Evolutionary conservation across 2,797 vertebrate species (phyloP).

Genomic region (Lacerta agilis): DNA sequence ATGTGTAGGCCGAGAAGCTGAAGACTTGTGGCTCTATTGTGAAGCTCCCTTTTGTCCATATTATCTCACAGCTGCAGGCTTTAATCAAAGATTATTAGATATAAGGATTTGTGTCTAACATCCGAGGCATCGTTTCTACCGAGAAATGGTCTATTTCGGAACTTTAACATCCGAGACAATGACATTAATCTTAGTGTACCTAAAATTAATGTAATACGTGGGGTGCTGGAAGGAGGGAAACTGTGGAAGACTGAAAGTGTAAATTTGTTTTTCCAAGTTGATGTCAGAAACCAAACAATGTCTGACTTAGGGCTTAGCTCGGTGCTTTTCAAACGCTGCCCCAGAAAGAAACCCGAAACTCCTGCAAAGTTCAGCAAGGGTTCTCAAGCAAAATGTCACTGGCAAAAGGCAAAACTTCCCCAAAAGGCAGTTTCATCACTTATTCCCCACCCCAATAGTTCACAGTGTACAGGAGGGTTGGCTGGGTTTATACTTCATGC

Average conservation of each 20-base stretch:
- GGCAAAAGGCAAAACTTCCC: neutral
- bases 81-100: slow-evolving; percentile 70
- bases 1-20: slow-evolving; percentile 66
- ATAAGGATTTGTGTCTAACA: slow-evolving; percentile 48
- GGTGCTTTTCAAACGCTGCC: neutral
- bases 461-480: neutral
- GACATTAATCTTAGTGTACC: slow-evolving; percentile 51
- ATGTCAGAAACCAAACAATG: neutral
- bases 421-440: neutral
- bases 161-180: slow-evolving; percentile 60
- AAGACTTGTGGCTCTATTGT: slow-evolving; percentile 65
- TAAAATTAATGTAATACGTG: slow-evolving; percentile 55
- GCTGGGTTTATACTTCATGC: neutral
- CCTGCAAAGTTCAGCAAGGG: neutral
- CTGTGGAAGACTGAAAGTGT: neutral
- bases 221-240: slow-evolving; percentile 37
- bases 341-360: neutral
- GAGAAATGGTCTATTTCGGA: slow-evolving; percentile 62
- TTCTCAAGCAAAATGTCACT: neutral
- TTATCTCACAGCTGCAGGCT: slow-evolving; percentile 72
- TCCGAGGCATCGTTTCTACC: slow-evolving; percentile 56
- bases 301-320: neutral
- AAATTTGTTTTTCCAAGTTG: slow-evolving; percentile 17
- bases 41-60: slow-evolving; percentile 66
- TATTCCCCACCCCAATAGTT: neutral